Base-by-base conservation (phyloP, 2,888 invertebrate species). In the Perithous albicinctus region DNA sequence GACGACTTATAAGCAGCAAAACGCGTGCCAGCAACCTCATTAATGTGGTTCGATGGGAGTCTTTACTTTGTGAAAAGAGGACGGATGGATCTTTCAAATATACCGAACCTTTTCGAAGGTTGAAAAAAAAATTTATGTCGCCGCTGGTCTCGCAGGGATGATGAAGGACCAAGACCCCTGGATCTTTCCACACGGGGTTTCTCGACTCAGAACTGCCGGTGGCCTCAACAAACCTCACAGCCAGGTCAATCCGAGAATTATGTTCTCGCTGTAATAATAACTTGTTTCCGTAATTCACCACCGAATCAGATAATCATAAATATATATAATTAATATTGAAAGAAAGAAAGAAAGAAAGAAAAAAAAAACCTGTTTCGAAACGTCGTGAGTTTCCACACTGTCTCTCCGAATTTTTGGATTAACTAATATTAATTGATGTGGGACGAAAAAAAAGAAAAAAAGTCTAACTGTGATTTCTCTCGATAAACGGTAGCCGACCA, bases 401-500 rank as follows among this genome's bases (percentile, higher is more conserved):
- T 51, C 56, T 66, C 32, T 35, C 15, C 41, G 38, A 1, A 63
- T 69, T 67, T 32, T 48, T 18, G 18, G 48, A 35, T 26, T n/a
- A 66, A 76, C 26, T 26, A 46, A 77, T 81, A 73, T 81, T 63
- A 77, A 81, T 81, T 77, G 72, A 73, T 77, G 67, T 73, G 73
- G 46, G 67, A 77, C 35, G 48, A 23, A 51, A 48, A 46, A 46
- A 41, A 64, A 43, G 20, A 63, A 32, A 8, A n/a, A 67, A 46
- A 32, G 23, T 76, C 66, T 4, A 63, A 38, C 32, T 15, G 59
- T 70, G 54, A 72, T 64, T 70, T 78, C 38, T 38, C 73, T 76
- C 72, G 54, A 66, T 86, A 87, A 87, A 87, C 89, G 85, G 87
- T 88, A 88, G 88, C 84, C 85, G 83, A 54, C 83, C 84, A 86